Percentiles rank a stretch among this genome's conserved stretches.
These are phyloP conservation scores for Cydia fagiglandana DNA, from an alignment of 1,140 invertebrate genomes.

Conservation along the genomic window DNA sequence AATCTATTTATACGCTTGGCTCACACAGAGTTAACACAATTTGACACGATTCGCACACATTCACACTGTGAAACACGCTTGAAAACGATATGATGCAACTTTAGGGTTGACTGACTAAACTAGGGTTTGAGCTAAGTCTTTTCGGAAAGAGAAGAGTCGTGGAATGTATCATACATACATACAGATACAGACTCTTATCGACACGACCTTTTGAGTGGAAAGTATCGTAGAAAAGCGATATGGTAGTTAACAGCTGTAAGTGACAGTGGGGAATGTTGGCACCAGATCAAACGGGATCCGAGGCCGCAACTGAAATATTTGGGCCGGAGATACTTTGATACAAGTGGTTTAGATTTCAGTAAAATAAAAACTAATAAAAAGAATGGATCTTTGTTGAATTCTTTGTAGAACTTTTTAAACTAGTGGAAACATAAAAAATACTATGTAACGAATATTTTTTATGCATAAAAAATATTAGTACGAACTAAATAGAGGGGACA, in stretches of 20 bases:
- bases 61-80: background rate
- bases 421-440: too few relatives aligned
- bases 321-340: conserved; percentile 21
- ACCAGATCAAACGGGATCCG: conserved; percentile 32
- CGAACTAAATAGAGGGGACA: too few relatives aligned
- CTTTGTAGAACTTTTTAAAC: too few relatives aligned
- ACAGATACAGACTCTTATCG: background rate
- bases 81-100: background rate
- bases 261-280: conserved; percentile 36
- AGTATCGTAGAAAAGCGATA: background rate
- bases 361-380: background rate
- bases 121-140: background rate
- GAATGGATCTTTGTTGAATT: too few relatives aligned
- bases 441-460: too few relatives aligned
- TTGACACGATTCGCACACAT: background rate
- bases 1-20: conserved; percentile 1
- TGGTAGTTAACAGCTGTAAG: conserved; percentile 21
- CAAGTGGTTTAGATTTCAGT: background rate
- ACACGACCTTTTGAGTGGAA: background rate
- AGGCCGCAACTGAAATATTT: conserved; percentile 18
- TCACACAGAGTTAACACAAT: conserved; percentile 24
- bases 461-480: too few relatives aligned
- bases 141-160: too few relatives aligned
- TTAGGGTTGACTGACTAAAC: too few relatives aligned
- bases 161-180: too few relatives aligned